Evolutionary conservation across 2,888 invertebrate species (phyloP), one percentile per base, ranked within the genome.

Genomic region (Megamerina dolium): DNA sequence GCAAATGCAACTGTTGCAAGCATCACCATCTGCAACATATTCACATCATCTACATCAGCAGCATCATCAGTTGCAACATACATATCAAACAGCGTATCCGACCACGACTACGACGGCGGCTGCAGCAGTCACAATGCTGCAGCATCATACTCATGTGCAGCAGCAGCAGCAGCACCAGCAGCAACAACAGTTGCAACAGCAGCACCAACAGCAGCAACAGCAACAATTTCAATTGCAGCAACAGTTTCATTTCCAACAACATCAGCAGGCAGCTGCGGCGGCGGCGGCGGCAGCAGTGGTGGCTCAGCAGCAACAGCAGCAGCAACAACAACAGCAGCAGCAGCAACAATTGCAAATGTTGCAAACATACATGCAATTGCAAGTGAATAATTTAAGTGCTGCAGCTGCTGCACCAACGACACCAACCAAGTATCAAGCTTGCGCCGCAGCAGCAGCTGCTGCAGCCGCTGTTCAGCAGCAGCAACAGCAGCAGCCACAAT

Each of bases 1-100:
- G 68, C 69, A 69, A 68, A 68, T 69, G 68, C 70, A 68, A 66
- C 60, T 69, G 63, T 62, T 69, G 58, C 68, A 67, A 59, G 64
- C 68, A 56, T 57, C 63, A 54, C 66, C 68, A 55, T 55, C 64
- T 34, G 57, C 63, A 52, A 61, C 61, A 49, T 63, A 61, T 47
- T 61, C 65, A 50, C 64, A 65, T 53, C 65, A 66, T 49, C 54
- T 60, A 59, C 65, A 63, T 46, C 62, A 60, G 41, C 59, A 41
- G 47, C 46, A 16, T 27, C 41, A 26, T 14, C 45, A 48, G 14
- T 41, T 37, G 55, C 53, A 40, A 45, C n/a, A n/a, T 41, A 41
- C 46, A 9, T 43, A 48, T 6, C 45, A 47, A 8, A 40, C 37
- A n/a, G n/a, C n/a, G 9, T 43, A 43, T 10, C 21, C 42, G 8